Base-by-base conservation (phyloP, 2,888 invertebrate species). In the Malthinus seriepunctatus region DNA sequence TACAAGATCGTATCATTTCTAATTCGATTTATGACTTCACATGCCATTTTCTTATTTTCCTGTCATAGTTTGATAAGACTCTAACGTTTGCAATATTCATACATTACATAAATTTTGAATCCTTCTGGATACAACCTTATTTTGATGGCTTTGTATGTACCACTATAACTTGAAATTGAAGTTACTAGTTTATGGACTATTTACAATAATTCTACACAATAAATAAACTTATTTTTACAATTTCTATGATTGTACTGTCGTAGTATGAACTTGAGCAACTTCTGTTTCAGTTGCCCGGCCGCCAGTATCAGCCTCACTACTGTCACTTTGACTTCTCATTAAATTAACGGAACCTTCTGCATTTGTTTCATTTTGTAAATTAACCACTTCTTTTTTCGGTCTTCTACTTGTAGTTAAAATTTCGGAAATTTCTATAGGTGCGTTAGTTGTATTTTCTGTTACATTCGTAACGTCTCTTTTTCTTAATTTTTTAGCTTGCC, bases 401-500 rank as follows among this genome's bases (percentile, higher is more conserved):
- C 12, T 6, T 10, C 53, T 45, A n/a, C 7, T 31, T 5, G 53
- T 37, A n/a, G 53, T 46, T 7, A 53, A 38, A 32, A 37, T n/a
- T 32, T 53, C 38, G 2, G 46, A 45, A 14, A 53, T 46, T 53
- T 53, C 53, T 5, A 53, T 53, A 14, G 37, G 32, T 5, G 23
- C 23, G 23, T 23, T 23, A 23, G 23, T 23, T 23, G 23, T 23
- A 8, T 46, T 10, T 12, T 4, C 9, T 32, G 44, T 15, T 11
- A 15, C 9, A n/a, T 3, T 42, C 12, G 15, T n/a, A 23, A 14
- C n/a, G 14, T 9, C 39, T 37, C 33, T 48, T 47, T n/a, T 51
- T 9, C 23, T 32, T 39, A 42, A 46, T 51, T 37, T 52, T 23
- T 58, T 58, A 8, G 44, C 9, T 10, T 47, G 12, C 42, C 57